Base-by-base conservation (phyloP, 2,113 vertebrate genomes). In the Pandion haliaetus region DNA sequence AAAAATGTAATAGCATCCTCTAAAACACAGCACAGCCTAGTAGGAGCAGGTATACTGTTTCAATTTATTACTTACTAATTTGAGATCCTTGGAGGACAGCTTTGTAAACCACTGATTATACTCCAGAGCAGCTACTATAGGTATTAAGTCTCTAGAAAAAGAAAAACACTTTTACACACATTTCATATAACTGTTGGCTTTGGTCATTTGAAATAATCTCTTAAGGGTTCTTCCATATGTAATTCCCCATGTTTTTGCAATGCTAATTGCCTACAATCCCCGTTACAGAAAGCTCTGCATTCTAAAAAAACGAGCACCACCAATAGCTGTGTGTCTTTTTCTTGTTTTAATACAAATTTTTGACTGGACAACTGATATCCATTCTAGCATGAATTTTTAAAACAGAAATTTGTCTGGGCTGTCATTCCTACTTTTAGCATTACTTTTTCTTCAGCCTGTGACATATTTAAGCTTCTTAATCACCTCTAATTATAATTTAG, bases 31-130 rank as follows among this genome's bases (percentile, higher is more conserved):
- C 29, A 86, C 23, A 85, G 45, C 5, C 49, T 45, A 7, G 38
- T 38, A 92, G 71, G 31, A 78, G 47, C 25, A 69, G 45, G n/a
- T 40, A 83, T 23, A 67, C 23, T 40, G 8, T 82, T 89, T 49
- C 32, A 66, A 45, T 73, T 71, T 84, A 81, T 82, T 94, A 98
- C 99, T 99, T 98, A 99, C 99, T 98, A 99, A 98, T 98, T 99
- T 99, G 86, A 99, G 99, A 97, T 99, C 99, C 98, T 99, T 99
- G 14, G 99, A 99, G 85, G 99, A 99, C 83, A 99, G 98, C 95
- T 99, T 99, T 92, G 99, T 99, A 98, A 99, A 99, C 99, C 99
- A 99, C 97, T 99, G 99, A 97, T 99, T 99, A 84, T 99, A 99
- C 77, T 99, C 99, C 98, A 99, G 98, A 13, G 99, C 99, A 74